phyloP scores from a whole-genome alignment of 2,888 invertebrate species.

The Apotomis turbidana region DNA sequence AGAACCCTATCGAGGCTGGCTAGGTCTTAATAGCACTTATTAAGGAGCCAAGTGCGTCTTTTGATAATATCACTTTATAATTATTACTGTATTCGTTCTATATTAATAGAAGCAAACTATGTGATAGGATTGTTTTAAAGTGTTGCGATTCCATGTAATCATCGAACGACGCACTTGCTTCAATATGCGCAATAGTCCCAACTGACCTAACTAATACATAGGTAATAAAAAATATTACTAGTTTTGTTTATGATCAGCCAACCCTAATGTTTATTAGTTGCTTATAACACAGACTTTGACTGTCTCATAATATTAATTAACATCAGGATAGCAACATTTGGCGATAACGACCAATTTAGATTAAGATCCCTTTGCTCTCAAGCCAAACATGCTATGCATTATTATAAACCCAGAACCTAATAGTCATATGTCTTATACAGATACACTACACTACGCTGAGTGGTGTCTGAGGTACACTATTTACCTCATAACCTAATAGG shows the following conservation, averaged over 20 bases:
- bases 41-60: too few relatives aligned
- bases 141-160: too few relatives aligned
- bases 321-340: conserved; percentile 8
- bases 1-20: too few relatives aligned
- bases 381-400: conserved; percentile 10
- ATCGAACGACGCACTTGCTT: too few relatives aligned
- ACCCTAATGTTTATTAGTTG: neutral
- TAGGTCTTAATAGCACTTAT: too few relatives aligned
- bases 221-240: too few relatives aligned
- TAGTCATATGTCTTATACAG: neutral
- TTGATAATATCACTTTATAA: too few relatives aligned
- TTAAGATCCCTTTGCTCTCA: conserved; percentile 15
- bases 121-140: too few relatives aligned
- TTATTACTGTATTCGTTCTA: too few relatives aligned
- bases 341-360: conserved; percentile 26
- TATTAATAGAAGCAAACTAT: too few relatives aligned
- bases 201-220: too few relatives aligned
- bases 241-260: neutral
- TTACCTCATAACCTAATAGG: conserved; percentile 8
- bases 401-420: neutral
- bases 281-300: conserved; percentile 1
- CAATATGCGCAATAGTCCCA: too few relatives aligned
- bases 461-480: neutral
- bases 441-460: neutral
- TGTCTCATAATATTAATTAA: conserved; percentile 25